These are phyloP conservation scores for Paragorgia papillata DNA, from an alignment of 92 coral and sea anemone species.

Conservation along the genomic window DNA sequence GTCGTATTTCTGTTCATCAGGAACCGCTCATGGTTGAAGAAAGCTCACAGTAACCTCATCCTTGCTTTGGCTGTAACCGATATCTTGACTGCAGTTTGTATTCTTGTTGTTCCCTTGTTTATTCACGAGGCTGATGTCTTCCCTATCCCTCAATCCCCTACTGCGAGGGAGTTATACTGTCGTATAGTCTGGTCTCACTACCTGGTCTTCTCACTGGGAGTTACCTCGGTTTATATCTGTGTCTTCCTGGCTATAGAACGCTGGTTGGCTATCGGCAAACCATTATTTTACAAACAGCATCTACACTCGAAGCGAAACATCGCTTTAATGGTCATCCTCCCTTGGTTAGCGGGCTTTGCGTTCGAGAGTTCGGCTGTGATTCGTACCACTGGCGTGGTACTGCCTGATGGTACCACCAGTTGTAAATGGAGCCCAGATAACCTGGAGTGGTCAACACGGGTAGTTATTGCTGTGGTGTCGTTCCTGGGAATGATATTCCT, in stretches of 20 bases:
- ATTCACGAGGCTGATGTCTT: conserved; percentile 23
- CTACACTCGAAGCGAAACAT: conserved; percentile 17
- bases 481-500: conserved; percentile 24
- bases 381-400: conserved; percentile 12
- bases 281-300: conserved; percentile 24
- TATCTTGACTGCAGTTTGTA: conserved; percentile 26
- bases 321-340: conserved; percentile 7
- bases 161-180: conserved; percentile 21
- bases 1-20: conserved; percentile 24
- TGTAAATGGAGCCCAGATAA: conserved; percentile 33
- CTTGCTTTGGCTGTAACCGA: conserved; percentile 23
- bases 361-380: conserved; percentile 22
- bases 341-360: conserved; percentile 38
- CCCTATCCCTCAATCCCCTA: neutral
- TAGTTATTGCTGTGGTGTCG: conserved; percentile 28
- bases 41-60: conserved; percentile 40
- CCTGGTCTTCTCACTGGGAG: conserved; percentile 32
- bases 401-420: conserved; percentile 11
- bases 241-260: conserved; percentile 37
- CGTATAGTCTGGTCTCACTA: conserved; percentile 38
- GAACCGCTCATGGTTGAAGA: conserved; percentile 30
- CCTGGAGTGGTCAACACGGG: conserved; percentile 25
- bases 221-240: conserved; percentile 31
- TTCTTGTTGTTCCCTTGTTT: conserved; percentile 20
- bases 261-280: conserved; percentile 30